Conservation (phyloP, 2,113 vertebrate genomes). For the Lepus europaeus region DNA sequence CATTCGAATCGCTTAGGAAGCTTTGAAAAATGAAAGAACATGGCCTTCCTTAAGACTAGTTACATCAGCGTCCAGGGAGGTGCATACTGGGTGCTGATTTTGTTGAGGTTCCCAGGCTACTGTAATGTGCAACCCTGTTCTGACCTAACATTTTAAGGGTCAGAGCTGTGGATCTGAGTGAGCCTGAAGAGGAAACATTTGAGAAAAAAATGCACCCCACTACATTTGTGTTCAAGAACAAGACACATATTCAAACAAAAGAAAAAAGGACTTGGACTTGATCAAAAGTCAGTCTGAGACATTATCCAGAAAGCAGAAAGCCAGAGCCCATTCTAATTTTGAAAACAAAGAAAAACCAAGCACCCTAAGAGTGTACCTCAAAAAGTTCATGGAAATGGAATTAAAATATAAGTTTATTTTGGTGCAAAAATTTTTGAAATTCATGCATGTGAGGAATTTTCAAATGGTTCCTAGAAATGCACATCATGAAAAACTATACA, state of each 20-base stretch:
- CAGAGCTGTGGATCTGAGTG: no score
- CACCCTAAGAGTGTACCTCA: no score
- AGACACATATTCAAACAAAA: neutral
- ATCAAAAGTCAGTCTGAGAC: neutral
- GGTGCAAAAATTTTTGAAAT: no score
- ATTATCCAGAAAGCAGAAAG: neutral
- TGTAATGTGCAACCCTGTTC: neutral
- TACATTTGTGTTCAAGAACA: neutral
- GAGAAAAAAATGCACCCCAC: neutral
- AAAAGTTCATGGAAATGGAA: no score
- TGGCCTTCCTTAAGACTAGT: neutral
- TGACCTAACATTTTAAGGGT: neutral
- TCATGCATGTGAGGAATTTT: no score
- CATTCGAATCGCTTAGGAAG: neutral
- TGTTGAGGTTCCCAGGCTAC: neutral
- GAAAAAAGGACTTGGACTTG: neutral
- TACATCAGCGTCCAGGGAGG: neutral
- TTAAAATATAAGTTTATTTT: no score
- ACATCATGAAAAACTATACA: no score
- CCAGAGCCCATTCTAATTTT: neutral
- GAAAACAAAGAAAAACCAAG: neutral
- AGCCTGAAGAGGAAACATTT: neutral
- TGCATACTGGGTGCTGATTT: neutral
- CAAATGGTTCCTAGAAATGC: no score
- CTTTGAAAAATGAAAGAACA: constrained; percentile 5